Evolutionary conservation across 1,140 invertebrate species (phyloP), one percentile per base, ranked within the genome.

Genomic region (Acromyrmex charruanus): DNA sequence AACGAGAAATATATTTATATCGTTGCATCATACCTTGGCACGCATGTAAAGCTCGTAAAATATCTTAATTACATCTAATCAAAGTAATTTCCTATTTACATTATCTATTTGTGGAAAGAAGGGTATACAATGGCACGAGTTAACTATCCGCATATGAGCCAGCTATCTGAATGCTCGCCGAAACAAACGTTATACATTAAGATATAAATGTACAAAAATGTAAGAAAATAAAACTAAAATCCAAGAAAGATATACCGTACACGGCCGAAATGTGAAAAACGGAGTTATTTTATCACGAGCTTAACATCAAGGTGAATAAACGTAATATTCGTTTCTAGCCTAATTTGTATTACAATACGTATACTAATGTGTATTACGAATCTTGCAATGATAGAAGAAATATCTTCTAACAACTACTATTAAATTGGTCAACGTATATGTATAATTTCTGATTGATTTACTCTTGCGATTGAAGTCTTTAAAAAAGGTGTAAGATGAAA

Each of bases 121-220:
- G 59, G 86, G 31, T 85, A 18, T 87, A 86, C 63, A 85, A 69
- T 85, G 61, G 72, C 28, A 59, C 14, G 55, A 81, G 9, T 51
- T 31, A 86, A 89, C 31, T 65, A 51, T 71, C 44, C 53, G 9
- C 51, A 63, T 58, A 65, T 21, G 58, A 80, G 58, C 77, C 28
- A 51, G 12, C 25, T 61, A 16, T 59, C 35, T 31, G 21, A 53
- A 59, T 87, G 44, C 63, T 87, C 58, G 49, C 16, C 7, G 16
- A 79, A 81, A 91, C 85, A 90, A 91, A 91, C 77, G 53, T 86
- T 55, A 84, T 90, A 90, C 75, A 71, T 89, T 63, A 77, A 35
- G 84, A 91, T 94, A 94, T 92, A 94, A 94, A 94, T 88, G 91
- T 94, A 94, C 82, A 94, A 94, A 94, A 93, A 93, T 91, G 88